A percentile compares a stretch with the other conserved stretches of the same genome.
Evolutionary conservation across 1,140 invertebrate species (phyloP).

Genomic region (Drosophila ogumai): DNA sequence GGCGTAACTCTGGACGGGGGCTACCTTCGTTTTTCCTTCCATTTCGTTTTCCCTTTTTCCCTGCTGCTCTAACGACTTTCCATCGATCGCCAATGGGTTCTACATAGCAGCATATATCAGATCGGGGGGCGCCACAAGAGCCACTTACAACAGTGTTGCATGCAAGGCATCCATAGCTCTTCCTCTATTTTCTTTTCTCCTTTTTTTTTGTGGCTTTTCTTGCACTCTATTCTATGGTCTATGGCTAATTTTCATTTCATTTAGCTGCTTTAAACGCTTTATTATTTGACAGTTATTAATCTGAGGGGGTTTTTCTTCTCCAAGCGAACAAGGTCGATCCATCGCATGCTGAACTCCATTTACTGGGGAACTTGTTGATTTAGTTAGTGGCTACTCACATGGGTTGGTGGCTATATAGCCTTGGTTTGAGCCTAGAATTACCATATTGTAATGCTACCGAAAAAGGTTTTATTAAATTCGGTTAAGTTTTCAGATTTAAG

Average conservation of each 20-base stretch:
- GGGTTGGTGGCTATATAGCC: not conserved
- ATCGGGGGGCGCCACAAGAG: constrained; percentile 59
- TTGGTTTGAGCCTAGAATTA: not conserved
- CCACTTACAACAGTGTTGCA: constrained; percentile 36
- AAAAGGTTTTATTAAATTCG: not conserved
- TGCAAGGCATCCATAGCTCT: constrained; percentile 28
- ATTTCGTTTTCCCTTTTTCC: constrained; percentile 14
- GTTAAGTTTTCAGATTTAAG: no score
- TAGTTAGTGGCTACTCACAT: constrained; percentile 7
- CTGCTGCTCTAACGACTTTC: constrained; percentile 39
- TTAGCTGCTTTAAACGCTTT: constrained; percentile 40
- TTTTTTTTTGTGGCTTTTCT: not conserved
- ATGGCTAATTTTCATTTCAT: constrained; percentile 43
- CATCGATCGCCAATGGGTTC: constrained; percentile 33
- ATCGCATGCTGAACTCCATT: constrained; percentile 16
- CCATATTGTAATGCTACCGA: not conserved
- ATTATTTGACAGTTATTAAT: constrained; percentile 44
- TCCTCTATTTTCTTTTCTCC: constrained; percentile 8
- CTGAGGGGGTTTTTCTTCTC: not conserved
- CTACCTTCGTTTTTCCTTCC: constrained; percentile 30
- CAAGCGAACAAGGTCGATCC: not conserved
- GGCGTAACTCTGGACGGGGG: constrained; percentile 69
- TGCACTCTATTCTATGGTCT: constrained; percentile 13
- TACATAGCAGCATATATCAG: constrained; percentile 14
- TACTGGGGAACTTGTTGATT: constrained; percentile 6